These are phyloP conservation scores for Gymnodraco acuticeps DNA, from an alignment of 2,797 vertebrate species.

Conservation along the genomic window DNA sequence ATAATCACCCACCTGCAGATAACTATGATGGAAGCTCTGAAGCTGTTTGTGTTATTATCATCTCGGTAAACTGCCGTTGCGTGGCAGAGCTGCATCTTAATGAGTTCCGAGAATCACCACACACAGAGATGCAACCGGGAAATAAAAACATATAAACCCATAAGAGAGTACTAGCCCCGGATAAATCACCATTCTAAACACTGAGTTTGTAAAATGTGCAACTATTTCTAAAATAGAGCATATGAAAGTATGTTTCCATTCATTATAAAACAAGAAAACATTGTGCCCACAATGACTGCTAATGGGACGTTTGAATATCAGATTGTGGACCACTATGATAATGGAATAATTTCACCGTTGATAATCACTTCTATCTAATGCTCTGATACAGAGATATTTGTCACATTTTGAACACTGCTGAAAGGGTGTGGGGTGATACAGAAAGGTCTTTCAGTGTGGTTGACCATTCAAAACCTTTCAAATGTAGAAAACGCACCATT, in stretches of 20 bases:
- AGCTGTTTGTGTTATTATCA: constrained; percentile 71
- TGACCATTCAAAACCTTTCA: constrained; percentile 33
- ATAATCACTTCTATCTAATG: neutral
- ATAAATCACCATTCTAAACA: constrained; percentile 37
- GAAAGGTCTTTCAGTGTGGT: constrained; percentile 16
- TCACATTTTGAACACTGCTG: neutral
- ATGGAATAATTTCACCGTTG: neutral
- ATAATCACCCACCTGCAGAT: constrained; percentile 74
- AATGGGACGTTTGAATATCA: constrained; percentile 7
- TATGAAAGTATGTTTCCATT: constrained; percentile 29
- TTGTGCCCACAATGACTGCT: constrained; percentile 3
- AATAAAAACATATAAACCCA: constrained; percentile 71
- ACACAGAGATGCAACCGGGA: constrained; percentile 61
- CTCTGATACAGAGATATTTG: neutral
- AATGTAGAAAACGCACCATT: constrained; percentile 25
- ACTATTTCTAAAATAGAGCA: constrained; percentile 38
- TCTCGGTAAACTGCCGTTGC: constrained; percentile 70
- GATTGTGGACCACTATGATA: neutral
- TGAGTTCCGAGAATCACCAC: constrained; percentile 61
- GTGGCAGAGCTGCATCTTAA: constrained; percentile 67
- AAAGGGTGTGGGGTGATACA: neutral
- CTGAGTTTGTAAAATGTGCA: constrained; percentile 49
- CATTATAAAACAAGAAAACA: constrained; percentile 17
- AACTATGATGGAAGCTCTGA: constrained; percentile 63
- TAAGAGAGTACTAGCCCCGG: constrained; percentile 44